Evolutionary conservation across 92 coral and sea anemone genomes (phyloP), one percentile per base, ranked within the genome.

Genomic region (Micromussa lordhowensis): DNA sequence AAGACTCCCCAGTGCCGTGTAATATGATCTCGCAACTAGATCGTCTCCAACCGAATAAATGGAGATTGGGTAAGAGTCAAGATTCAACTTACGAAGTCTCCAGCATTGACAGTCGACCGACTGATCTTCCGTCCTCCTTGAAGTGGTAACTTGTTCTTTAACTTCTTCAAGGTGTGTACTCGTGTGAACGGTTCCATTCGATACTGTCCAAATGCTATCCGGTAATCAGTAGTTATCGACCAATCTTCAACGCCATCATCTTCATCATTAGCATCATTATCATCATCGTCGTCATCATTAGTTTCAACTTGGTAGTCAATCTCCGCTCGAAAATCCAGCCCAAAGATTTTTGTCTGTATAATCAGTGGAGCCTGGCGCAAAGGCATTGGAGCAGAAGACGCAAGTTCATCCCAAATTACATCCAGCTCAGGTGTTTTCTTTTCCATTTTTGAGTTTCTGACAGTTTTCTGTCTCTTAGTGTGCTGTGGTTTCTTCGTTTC

Each of bases 331-430:
- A 93, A 21, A 54, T 88, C 90, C 10, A 91, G 22, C 12, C 94
- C 92, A 76, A 90, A 40, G 26, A 93, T 40, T 10, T 86, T 73
- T n/a, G 88, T 79, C 26, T 85, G 89, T 63, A 93, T 69, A 36
- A 93, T 86, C 16, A 68, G 85, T 8, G 92, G 94, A 74, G 54
- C 69, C 28, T 82, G 68, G 4, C 57, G 85, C 19, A 87, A 76
- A 14, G 91, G 53, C 18, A 24, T 68, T 28, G 80, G 87, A 4
- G 75, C 13, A n/a, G 84, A 86, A 35, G 96, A 87, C 53, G 51
- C 32, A 16, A 93, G 72, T 15, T 90, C 92, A 66, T 93, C 94
- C 96, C 94, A 91, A 32, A 85, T 40, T 1, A 13, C 49, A 49
- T 81, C 84, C 22, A 89, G 57, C 14, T 88, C 89, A 22, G 79